Evolutionary conservation across 1,140 invertebrate genomes (phyloP).

Genomic region (Diachasma alloeum): DNA sequence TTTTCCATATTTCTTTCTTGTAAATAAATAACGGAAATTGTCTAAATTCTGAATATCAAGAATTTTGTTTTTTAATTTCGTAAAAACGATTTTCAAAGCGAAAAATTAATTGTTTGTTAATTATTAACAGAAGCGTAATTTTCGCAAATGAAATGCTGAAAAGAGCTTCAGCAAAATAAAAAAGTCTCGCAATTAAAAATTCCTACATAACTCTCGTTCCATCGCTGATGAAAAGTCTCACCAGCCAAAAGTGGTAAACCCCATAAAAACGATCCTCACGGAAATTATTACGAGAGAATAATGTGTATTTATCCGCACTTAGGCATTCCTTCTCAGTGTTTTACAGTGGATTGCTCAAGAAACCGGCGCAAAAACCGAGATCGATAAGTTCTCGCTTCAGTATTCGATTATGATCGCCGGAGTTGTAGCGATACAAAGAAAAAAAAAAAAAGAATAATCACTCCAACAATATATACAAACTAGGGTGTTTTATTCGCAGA

Average conservation of each 20-base stretch:
- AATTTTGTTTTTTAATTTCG: too few relatives aligned
- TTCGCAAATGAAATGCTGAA: too few relatives aligned
- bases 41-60: too few relatives aligned
- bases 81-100: too few relatives aligned
- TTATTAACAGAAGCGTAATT: too few relatives aligned
- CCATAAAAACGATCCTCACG: neutral
- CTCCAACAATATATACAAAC: neutral
- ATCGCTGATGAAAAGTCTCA: too few relatives aligned
- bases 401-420: neutral
- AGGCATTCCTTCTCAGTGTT: neutral
- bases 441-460: neutral
- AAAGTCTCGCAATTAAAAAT: too few relatives aligned
- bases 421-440: neutral
- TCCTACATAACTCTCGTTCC: too few relatives aligned
- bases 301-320: neutral
- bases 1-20: too few relatives aligned
- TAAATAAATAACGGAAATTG: too few relatives aligned
- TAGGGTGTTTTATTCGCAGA: neutral
- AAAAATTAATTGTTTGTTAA: too few relatives aligned
- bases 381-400: neutral
- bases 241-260: neutral
- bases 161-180: too few relatives aligned
- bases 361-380: neutral
- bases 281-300: neutral
- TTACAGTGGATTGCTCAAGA: neutral